A percentile compares a stretch with the other conserved stretches of the same genome.
These are phyloP conservation scores for Panthera uncia DNA, from an alignment of 2,113 vertebrate genomes.

Conservation along the genomic window DNA sequence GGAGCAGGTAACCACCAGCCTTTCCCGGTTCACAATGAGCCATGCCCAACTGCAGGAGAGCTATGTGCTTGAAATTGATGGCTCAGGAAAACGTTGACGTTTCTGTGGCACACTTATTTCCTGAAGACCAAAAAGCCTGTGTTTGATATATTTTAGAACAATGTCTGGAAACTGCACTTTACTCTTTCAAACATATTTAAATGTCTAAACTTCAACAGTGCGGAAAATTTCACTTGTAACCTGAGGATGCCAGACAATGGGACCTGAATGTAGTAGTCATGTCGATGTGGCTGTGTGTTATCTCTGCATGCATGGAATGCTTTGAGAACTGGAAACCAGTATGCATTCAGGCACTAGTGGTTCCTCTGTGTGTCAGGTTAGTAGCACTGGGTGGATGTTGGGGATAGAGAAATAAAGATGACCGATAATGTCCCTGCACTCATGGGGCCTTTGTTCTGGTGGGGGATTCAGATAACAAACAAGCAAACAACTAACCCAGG, in stretches of 20 bases:
- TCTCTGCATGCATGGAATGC: not conserved
- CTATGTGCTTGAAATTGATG: not conserved
- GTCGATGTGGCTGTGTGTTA: not conserved
- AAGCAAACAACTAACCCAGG: not conserved
- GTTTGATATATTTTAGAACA: not conserved
- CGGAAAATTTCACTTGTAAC: not conserved
- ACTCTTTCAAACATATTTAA: not conserved
- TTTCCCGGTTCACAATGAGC: not conserved
- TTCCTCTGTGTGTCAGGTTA: not conserved
- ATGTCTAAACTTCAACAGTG: not conserved
- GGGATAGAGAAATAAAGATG: not conserved
- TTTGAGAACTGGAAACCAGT: not conserved
- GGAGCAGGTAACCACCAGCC: too few species aligned
- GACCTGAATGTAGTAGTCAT: accelerated
- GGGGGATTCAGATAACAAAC: not conserved
- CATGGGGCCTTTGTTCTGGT: not conserved
- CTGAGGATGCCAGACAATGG: not conserved
- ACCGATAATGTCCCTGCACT: accelerated
- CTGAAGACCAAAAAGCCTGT: not conserved
- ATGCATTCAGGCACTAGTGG: accelerated
- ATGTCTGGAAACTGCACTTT: not conserved
- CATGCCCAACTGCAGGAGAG: not conserved
- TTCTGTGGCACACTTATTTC: accelerated
- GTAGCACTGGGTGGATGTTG: not conserved
- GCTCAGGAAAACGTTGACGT: not conserved